Evolutionary conservation across 2,888 invertebrate genomes (phyloP).

Genomic region (Subacronicta megacephala): DNA sequence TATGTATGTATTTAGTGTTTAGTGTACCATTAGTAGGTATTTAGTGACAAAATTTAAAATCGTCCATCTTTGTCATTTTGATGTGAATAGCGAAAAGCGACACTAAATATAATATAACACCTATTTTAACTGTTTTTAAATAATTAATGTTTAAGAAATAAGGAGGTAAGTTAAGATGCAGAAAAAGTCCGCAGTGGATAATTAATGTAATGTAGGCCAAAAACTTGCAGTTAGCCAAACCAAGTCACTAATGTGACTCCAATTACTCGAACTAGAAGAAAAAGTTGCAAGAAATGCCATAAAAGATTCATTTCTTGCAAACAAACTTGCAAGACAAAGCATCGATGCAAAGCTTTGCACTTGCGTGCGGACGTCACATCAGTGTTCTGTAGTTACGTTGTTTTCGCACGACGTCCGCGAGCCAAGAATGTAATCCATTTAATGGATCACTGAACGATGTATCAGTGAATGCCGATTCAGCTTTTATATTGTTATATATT

Average conservation of each 20-base stretch:
- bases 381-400: constrained; percentile 69
- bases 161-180: too few species aligned
- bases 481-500: constrained; percentile 18
- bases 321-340: constrained; percentile 12
- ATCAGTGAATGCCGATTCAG: constrained; percentile 56
- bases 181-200: too few species aligned
- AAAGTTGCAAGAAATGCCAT: constrained; percentile 15
- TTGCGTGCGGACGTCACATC: constrained; percentile 52
- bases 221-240: not conserved
- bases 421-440: constrained; percentile 82
- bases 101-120: too few species aligned
- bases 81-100: too few species aligned
- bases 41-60: too few species aligned
- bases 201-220: too few species aligned
- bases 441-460: constrained; percentile 77
- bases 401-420: constrained; percentile 67
- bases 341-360: not conserved
- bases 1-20: too few species aligned
- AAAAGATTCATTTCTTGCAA: constrained; percentile 2
- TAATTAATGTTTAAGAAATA: too few species aligned
- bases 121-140: too few species aligned
- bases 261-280: not conserved
- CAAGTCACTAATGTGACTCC: not conserved
- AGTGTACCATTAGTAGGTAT: too few species aligned
- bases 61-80: too few species aligned